Evolutionary conservation across 2,113 vertebrate species (phyloP).

Genomic region (Edolisoma coerulescens): DNA sequence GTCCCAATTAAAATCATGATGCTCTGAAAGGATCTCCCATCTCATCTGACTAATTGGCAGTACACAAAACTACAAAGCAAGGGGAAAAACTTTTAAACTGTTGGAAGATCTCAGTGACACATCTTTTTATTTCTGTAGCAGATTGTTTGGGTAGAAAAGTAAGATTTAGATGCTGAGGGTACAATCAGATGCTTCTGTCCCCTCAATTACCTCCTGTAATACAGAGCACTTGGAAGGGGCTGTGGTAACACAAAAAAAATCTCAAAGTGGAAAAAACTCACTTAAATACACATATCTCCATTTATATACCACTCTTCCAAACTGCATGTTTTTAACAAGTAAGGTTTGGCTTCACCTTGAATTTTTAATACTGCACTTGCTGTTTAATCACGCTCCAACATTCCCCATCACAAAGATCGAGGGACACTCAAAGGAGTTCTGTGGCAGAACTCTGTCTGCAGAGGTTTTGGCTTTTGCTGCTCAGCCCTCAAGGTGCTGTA

Average conservation of each 20-base stretch:
- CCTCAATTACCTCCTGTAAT: not conserved
- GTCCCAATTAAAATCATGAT: conserved; percentile 19
- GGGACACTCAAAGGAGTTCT: not conserved
- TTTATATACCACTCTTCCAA: not conserved
- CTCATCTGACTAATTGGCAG: conserved; percentile 18
- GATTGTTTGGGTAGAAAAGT: not conserved
- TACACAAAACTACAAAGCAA: not conserved
- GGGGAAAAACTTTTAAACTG: not conserved
- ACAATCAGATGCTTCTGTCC: not conserved
- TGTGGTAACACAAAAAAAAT: not conserved
- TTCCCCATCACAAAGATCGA: not conserved
- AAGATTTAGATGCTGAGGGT: not conserved
- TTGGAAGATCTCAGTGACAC: not conserved
- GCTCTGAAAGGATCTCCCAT: conserved; percentile 5
- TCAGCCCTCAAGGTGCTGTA: not conserved
- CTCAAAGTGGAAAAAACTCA: not conserved
- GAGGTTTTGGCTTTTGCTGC: not conserved
- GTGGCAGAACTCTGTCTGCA: not conserved
- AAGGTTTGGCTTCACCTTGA: not conserved
- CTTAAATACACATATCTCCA: not conserved
- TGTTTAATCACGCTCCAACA: not conserved
- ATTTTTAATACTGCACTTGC: not conserved
- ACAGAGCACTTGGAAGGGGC: not conserved
- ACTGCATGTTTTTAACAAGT: not conserved
- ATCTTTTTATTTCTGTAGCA: not conserved